A percentile compares a stretch with the other conserved stretches of the same genome.
These are phyloP conservation scores for Paramormyrops hopkinsi DNA, from an alignment of 2,797 vertebrate genomes.

Conservation along the genomic window DNA sequence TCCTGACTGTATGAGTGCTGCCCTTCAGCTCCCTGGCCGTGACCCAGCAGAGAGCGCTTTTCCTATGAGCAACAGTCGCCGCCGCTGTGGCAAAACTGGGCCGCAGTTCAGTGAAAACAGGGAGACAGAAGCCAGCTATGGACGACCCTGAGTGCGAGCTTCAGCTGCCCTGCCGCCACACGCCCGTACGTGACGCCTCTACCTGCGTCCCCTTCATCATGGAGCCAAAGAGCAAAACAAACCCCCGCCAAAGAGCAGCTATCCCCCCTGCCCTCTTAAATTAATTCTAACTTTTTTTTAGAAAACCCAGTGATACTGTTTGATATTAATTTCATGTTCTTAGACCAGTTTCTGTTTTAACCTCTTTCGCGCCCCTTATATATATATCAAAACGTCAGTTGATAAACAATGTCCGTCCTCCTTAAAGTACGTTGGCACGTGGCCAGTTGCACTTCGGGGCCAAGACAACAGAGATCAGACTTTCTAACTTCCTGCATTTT, in stretches of 20 bases:
- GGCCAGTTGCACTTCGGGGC: not conserved
- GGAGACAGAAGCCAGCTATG: constrained; percentile 57
- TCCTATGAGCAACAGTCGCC: not conserved
- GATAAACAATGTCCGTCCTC: not conserved
- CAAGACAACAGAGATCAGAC: not conserved
- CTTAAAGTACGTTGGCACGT: not conserved
- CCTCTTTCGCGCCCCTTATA: not conserved
- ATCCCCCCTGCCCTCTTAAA: not conserved
- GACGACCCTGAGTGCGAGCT: not conserved
- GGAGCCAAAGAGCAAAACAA: not conserved
- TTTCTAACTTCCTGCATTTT: constrained; percentile 7
- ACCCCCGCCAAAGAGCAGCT: not conserved
- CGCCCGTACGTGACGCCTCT: not conserved
- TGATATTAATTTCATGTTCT: not conserved
- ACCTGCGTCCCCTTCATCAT: not conserved
- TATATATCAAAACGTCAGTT: not conserved
- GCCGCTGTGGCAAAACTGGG: constrained; percentile 38
- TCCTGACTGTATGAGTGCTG: constrained; percentile 28
- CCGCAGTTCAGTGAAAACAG: constrained; percentile 55
- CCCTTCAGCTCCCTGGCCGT: constrained; percentile 44
- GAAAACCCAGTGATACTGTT: not conserved
- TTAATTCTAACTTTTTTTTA: not conserved
- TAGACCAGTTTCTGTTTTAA: not conserved
- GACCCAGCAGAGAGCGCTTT: not conserved
- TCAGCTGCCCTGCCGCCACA: not conserved